Evolutionary conservation across 2,888 invertebrate species (phyloP), one percentile per base, ranked within the genome.

Genomic region (Orgyia antiqua): DNA sequence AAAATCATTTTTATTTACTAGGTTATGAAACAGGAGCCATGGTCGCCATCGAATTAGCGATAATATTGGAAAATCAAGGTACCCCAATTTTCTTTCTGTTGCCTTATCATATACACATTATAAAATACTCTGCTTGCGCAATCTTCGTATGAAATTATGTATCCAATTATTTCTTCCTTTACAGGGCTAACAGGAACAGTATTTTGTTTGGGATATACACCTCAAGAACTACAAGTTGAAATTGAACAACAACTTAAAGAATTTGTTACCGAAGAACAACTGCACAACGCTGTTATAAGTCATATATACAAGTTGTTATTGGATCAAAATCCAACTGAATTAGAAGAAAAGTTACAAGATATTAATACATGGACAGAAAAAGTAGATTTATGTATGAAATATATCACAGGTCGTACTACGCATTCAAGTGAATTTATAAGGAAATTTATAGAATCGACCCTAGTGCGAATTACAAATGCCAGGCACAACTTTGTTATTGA

Each of bases 131-230:
- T 20, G 5, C 4, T 5, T 15, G 17, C 17, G 17, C 17, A 15
- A 15, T 15, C 4, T 15, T n/a, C n/a, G n/a, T n/a, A n/a, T n/a
- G n/a, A n/a, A n/a, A n/a, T n/a, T n/a, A n/a, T n/a, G n/a, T n/a
- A n/a, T n/a, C n/a, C n/a, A n/a, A n/a, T n/a, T n/a, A n/a, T n/a
- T n/a, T n/a, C n/a, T n/a, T 15, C 4, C 6, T 15, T 46, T 45
- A 27, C 45, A 76, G 77, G 69, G 30, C 33, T 63, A 8, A 56
- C 39, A 0, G 73, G 74, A 10, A 68, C 62, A 10, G 56, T 76
- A 0, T 75, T 54, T 37, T 67, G 66, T 23, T 36, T 75, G 10
- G 76, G 76, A 1, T 64, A 61, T 18, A 48, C 55, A 10, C 74
- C 74, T 3, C 52, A 53, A 2, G 65, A 59, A 3, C 42, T 66